Evolutionary conservation across 2,797 vertebrate genomes (phyloP), one percentile per base, ranked within the genome.

Genomic region (Poecilia picta): DNA sequence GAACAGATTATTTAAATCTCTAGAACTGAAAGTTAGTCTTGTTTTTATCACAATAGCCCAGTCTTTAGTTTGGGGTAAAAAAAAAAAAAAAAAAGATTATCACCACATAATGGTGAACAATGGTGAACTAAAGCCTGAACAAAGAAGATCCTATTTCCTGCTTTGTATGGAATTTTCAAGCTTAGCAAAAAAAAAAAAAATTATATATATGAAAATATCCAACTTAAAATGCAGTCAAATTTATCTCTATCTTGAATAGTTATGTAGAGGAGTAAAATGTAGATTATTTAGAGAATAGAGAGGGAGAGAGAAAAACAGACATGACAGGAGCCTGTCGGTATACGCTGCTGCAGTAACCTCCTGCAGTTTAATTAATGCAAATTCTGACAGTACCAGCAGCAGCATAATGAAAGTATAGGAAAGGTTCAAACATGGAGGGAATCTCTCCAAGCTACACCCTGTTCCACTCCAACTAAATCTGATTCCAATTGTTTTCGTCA

Each of bases 281-380:
- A 39, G n/a, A 62, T 13, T 33, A 62, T 33, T 62, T 31, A 68
- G 31, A 72, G 39, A 2, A 75, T 43, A 71, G 2, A 55, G 66
- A 25, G 33, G 74, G 39, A 31, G 78, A 72, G 82, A 70, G 28
- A 31, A 62, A 59, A 72, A 15, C 51, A 78, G 83, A 80, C 68
- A 68, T 81, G 49, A 70, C 8, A 68, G 6, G 39, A 55, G 68
- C 66, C 77, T 82, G 31, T 36, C 83, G 81, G 74, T 64, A 76
- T 5, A 79, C 0, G 66, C 55, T 72, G 59, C 25, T 72, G 73
- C 55, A 72, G 25, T 16, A 55, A 76, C 3, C 8, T 25, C 55
- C 25, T 72, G 78, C 76, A 74, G 70, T 89, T 87, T 91, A 92
- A 91, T 93, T 86, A 84, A 93, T 91, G 87, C 76, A 89, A 92